A percentile compares a stretch with the other conserved stretches of the same genome.
Conservation (phyloP, 2,888 invertebrate genomes). For the Torymus aiolomorphi region DNA sequence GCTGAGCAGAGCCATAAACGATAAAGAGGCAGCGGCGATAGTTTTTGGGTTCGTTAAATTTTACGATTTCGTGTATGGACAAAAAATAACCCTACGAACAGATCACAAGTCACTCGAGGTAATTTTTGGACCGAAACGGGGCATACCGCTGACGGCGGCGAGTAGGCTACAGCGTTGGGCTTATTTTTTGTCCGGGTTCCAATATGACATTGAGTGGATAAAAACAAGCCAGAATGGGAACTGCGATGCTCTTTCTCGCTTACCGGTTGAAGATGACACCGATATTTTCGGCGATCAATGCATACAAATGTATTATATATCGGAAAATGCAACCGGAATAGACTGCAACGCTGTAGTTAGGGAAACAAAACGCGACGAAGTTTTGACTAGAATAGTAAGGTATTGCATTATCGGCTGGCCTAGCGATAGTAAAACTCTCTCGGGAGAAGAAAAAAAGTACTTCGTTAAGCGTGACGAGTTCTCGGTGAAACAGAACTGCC, state of each 20-base stretch:
- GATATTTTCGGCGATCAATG: background rate
- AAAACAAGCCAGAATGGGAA: slow-evolving; percentile 13
- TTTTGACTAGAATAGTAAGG: background rate
- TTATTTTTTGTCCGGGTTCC: background rate
- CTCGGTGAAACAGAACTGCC: slow-evolving; percentile 42
- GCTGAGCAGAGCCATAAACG: slow-evolving; percentile 50
- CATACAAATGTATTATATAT: background rate
- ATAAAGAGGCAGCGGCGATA: slow-evolving; percentile 54
- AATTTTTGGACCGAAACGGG: slow-evolving; percentile 62
- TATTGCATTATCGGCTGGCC: slow-evolving; percentile 17
- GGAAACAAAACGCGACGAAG: background rate
- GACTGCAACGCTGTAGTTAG: background rate
- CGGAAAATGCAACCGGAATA: background rate
- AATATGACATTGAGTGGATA: slow-evolving; percentile 42
- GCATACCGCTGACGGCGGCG: slow-evolving; percentile 61
- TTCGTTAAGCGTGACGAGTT: slow-evolving; percentile 42
- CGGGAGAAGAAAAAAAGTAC: slow-evolving; percentile 8
- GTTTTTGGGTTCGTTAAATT: background rate
- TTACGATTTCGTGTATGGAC: slow-evolving; percentile 53
- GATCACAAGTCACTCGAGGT: slow-evolving; percentile 69
- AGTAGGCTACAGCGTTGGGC: slow-evolving; percentile 64
- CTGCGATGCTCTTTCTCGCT: background rate
- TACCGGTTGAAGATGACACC: background rate
- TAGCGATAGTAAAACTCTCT: background rate
- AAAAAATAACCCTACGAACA: slow-evolving; percentile 63